Percentiles rank a stretch among this genome's conserved stretches.
These are phyloP conservation scores for Peromyscus californicus DNA, from an alignment of 2,113 vertebrate species.

Conservation along the genomic window DNA sequence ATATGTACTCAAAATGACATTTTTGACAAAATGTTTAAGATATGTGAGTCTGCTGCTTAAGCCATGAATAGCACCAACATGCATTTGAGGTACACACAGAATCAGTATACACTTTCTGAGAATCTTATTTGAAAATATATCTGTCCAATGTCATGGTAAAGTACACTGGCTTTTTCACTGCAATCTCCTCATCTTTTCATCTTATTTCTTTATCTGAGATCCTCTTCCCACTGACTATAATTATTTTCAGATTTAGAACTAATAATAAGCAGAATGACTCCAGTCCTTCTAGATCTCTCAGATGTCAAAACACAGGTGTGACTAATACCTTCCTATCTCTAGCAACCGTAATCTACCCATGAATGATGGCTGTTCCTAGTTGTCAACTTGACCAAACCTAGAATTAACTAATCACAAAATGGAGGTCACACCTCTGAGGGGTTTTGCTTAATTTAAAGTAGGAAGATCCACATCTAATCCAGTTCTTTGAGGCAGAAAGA, in stretches of 20 bases:
- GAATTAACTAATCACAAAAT: neutral
- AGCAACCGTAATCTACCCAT: neutral
- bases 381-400: neutral
- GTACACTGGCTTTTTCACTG: neutral
- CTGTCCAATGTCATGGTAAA: neutral
- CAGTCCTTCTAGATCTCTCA: neutral
- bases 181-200: neutral
- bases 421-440: neutral
- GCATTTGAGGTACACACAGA: neutral
- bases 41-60: neutral
- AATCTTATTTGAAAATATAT: neutral
- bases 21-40: neutral
- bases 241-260: neutral
- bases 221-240: too few relatives aligned
- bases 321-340: neutral
- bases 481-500: neutral
- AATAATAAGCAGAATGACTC: neutral
- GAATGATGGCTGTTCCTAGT: neutral
- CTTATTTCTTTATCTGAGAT: neutral
- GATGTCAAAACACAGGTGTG: neutral
- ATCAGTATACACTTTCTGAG: neutral
- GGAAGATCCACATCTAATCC: neutral
- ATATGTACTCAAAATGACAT: neutral
- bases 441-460: neutral
- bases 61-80: neutral